Evolutionary conservation across 2,888 invertebrate species (phyloP).

Genomic region (Mythimna loreyi): DNA sequence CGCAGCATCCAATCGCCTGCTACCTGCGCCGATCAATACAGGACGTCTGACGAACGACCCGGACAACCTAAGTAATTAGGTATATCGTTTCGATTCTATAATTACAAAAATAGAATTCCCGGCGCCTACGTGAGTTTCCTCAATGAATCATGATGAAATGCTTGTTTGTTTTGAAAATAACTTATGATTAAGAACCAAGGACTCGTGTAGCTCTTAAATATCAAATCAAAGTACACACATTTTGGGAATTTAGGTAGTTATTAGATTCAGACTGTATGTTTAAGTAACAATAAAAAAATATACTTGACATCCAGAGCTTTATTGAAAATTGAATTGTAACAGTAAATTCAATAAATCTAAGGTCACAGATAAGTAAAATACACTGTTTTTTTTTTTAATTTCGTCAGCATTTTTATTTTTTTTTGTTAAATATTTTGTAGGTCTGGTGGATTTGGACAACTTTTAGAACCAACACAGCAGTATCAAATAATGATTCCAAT

Average conservation of each 20-base stretch:
- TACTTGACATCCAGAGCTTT: neutral
- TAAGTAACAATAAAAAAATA: neutral
- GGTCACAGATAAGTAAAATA: neutral
- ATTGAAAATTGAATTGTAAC: neutral
- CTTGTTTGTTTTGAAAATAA: neutral
- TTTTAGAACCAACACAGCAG: neutral
- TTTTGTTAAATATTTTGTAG: neutral
- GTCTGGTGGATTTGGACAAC: neutral
- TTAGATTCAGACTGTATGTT: no score
- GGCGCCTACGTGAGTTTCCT: neutral
- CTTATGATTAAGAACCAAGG: neutral
- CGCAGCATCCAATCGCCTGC: neutral
- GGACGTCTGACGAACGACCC: neutral
- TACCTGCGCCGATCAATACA: slow-evolving; percentile 12
- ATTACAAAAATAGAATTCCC: neutral
- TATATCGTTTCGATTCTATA: neutral
- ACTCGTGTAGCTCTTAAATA: neutral
- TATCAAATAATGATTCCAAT: neutral
- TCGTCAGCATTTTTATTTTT: neutral
- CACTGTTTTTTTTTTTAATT: neutral
- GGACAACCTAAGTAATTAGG: neutral
- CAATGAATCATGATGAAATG: neutral
- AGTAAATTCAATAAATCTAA: neutral
- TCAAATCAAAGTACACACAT: no score
- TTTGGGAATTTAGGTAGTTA: no score